These are phyloP conservation scores for Ciona savignyi DNA, from an alignment of 23 tunicate genomes.

Conservation along the genomic window DNA sequence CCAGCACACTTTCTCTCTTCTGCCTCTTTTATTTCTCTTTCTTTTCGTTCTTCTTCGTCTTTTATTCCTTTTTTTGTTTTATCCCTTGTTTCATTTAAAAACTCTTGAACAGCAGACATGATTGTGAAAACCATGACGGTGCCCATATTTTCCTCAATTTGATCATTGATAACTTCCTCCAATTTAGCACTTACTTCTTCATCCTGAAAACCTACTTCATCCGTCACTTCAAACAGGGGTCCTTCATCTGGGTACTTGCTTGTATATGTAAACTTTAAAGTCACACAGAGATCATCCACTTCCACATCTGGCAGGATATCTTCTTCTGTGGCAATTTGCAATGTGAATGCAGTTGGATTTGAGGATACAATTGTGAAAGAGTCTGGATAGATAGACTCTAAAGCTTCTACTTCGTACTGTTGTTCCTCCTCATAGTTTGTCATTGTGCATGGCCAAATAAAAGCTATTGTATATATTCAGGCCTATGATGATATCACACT, in stretches of 20 bases:
- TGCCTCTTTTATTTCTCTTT: slow-evolving; percentile 65
- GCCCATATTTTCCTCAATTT: slow-evolving; percentile 74
- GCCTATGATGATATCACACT: too few relatives aligned
- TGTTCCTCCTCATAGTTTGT: slow-evolving; percentile 67
- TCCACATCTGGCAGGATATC: neutral
- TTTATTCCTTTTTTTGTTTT: slow-evolving; percentile 21
- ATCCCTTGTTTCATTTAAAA: slow-evolving; percentile 53
- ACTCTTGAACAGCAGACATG: slow-evolving; percentile 79
- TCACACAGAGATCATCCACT: slow-evolving; percentile 17
- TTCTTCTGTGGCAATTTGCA: neutral
- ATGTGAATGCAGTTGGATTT: neutral
- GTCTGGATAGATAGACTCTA: slow-evolving; percentile 81
- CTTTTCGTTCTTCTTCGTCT: slow-evolving; percentile 66
- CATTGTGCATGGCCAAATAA: too few relatives aligned
- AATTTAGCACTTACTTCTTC: slow-evolving; percentile 22
- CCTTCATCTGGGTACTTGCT: slow-evolving; percentile 75
- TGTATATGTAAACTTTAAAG: slow-evolving; percentile 48
- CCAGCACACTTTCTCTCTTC: slow-evolving; percentile 88
- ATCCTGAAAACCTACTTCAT: slow-evolving; percentile 34
- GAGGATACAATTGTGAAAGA: slow-evolving; percentile 17
- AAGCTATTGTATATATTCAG: too few relatives aligned
- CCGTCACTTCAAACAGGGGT: slow-evolving; percentile 57
- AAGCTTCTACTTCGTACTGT: slow-evolving; percentile 58
- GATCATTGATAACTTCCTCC: slow-evolving; percentile 16
- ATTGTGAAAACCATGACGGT: slow-evolving; percentile 81